Conservation (phyloP, 2,113 vertebrate genomes). For the Saccopteryx leptura region DNA sequence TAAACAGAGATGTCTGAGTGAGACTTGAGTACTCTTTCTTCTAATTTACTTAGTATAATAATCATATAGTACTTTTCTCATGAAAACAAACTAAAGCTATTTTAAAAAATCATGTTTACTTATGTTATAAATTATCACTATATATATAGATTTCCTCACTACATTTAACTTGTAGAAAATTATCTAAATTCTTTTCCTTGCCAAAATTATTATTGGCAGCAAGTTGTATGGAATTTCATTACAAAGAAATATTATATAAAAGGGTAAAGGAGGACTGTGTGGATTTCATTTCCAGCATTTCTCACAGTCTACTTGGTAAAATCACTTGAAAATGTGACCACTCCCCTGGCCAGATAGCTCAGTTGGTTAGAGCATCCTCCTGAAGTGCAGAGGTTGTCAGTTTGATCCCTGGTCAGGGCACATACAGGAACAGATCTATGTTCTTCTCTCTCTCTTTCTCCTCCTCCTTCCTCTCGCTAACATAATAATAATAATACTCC, state of each 20-base stretch:
- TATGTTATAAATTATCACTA: not conserved
- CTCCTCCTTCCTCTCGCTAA: no score
- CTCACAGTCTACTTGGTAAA: not conserved
- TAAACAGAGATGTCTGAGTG: not conserved
- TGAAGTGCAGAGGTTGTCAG: no score
- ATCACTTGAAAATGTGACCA: not conserved
- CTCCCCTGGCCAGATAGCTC: no score
- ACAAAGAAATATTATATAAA: not conserved
- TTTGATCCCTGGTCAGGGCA: no score
- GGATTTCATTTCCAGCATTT: not conserved
- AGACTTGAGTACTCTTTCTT: slow-evolving; percentile 9
- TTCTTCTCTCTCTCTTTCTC: no score
- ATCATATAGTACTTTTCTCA: not conserved
- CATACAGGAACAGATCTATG: no score
- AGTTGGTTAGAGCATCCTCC: no score
- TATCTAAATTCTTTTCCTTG: not conserved
- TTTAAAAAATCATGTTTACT: not conserved
- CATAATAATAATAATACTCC: no score
- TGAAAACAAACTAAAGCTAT: not conserved
- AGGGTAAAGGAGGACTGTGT: not conserved
- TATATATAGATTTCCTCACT: not conserved
- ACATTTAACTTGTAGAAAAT: slow-evolving; percentile 27
- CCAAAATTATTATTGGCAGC: not conserved
- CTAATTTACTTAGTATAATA: not conserved
- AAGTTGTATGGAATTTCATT: not conserved